A percentile compares a stretch with the other conserved stretches of the same genome.
phyloP scores from a whole-genome alignment of 2,113 vertebrate species.

The Baryphthengus martii region DNA sequence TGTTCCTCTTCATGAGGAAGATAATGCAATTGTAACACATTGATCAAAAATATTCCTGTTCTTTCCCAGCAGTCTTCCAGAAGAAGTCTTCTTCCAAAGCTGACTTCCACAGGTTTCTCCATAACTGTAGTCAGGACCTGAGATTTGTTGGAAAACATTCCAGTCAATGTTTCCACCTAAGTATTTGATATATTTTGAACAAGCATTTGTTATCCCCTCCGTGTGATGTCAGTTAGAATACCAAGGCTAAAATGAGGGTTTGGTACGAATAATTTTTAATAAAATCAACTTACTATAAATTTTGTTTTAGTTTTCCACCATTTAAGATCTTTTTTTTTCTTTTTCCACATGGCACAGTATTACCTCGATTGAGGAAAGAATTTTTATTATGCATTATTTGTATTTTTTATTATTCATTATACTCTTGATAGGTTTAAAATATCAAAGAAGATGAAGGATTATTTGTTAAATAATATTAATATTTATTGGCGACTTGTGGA shows the following conservation, averaged over 20 bases:
- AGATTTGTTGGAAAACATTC: background rate
- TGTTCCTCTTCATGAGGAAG: background rate
- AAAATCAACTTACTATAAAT: background rate
- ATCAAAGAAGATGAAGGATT: background rate
- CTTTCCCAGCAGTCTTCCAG: background rate
- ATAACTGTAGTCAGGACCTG: background rate
- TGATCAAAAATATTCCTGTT: background rate
- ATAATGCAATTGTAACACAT: background rate
- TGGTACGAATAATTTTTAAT: background rate
- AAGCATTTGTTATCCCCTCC: background rate
- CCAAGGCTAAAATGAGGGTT: background rate
- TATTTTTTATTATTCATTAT: no score
- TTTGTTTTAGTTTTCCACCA: background rate
- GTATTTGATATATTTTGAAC: background rate
- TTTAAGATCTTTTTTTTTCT: background rate
- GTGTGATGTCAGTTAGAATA: background rate
- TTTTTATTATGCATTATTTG: no score
- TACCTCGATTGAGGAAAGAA: background rate
- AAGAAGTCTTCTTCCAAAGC: background rate
- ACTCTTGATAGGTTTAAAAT: background rate
- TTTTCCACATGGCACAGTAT: fast-evolving
- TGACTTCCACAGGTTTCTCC: background rate
- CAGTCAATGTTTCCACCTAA: background rate
- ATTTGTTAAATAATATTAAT: background rate
- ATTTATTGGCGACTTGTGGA: background rate